Evolutionary conservation across 2,888 invertebrate species (phyloP), one percentile per base, ranked within the genome.

Genomic region (Petrolisthes cinctipes): DNA sequence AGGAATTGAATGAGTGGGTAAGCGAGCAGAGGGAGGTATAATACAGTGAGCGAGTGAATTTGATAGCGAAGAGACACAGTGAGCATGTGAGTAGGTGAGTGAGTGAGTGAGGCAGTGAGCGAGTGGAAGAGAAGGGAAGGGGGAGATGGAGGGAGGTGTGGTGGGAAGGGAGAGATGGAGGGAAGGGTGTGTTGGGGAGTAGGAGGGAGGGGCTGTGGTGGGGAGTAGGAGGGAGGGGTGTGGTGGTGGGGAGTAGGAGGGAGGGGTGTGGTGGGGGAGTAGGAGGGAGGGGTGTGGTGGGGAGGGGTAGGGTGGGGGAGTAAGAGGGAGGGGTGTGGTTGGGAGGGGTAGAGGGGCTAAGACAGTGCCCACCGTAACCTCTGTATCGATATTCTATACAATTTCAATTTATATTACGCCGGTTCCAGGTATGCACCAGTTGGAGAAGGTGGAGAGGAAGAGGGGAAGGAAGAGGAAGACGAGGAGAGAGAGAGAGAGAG

Each of bases 331-430:
- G 5, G 20, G 51, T 20, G 23, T 7, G 23, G 61, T 23, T 23
- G 66, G 61, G 6, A n/a, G 54, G 9, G 81, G 51, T 14, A 61
- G 23, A 20, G 20, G 4, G 4, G 20, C 51, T 81, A 81, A 81
- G 57, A 20, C 81, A 54, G 20, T 56, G 61, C 57, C 57, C 9
- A 37, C 75, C 83, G 53, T 56, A 83, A 83, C 73, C 83, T 85
- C 84, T 80, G 79, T 54, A 85, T 85, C 85, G 85, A 85, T 85
- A 85, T 85, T 80, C 85, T 85, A 85, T 85, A 71, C 85, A 85
- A 85, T 85, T 85, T 85, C 85, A 85, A 85, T 85, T 85, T 80
- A 85, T 85, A 85, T 85, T 85, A 85, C 85, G 68, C n/a, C n/a
- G 81, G 79, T 14, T 20, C 51, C 76, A 76, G 76, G 76, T 76